Evolutionary conservation across 2,113 vertebrate genomes (phyloP), one percentile per base, ranked within the genome.

Genomic region (Pluvianellus socialis): DNA sequence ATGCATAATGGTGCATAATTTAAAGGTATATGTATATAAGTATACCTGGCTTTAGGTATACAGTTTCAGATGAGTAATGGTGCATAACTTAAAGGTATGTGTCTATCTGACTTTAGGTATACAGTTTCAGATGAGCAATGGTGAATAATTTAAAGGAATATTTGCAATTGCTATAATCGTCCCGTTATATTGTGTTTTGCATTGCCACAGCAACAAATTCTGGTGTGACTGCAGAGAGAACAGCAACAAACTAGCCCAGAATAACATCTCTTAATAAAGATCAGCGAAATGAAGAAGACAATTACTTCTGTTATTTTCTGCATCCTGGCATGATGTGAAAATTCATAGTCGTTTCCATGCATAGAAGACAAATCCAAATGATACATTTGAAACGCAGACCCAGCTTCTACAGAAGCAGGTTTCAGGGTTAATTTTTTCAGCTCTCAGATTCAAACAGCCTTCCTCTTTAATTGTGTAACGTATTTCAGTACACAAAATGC

Each of bases 211-310:
- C 21, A 79, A 87, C 73, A 77, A 52, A 91, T 58, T 88, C 56
- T 49, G 81, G 38, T 13, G 28, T 85, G 88, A 63, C 27, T n/a
- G 88, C 59, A 75, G 32, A 50, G 35, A 79, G n/a, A 67, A 56
- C 30, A 49, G 80, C 94, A 68, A 65, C 45, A 52, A 77, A 30
- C n/a, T 35, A 50, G 66, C 89, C 61, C 52, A 44, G 55, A 74
- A 79, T 14, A 95, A 49, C 87, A 73, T 49, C 81, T 88, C 86
- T 89, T 79, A 79, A 89, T 53, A 79, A 94, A 95, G 38, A 95
- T 62, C 74, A 87, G 86, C 94, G 63, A 27, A 94, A 67, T 84
- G 38, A 79, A 52, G 11, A 72, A 18, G 44, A 13, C 52, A 72
- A 74, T 86, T 82, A 35, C 44, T 62, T 68, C 56, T 81, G 24